Conservation (phyloP, 2,113 vertebrate species). For the Osmerus mordax region DNA sequence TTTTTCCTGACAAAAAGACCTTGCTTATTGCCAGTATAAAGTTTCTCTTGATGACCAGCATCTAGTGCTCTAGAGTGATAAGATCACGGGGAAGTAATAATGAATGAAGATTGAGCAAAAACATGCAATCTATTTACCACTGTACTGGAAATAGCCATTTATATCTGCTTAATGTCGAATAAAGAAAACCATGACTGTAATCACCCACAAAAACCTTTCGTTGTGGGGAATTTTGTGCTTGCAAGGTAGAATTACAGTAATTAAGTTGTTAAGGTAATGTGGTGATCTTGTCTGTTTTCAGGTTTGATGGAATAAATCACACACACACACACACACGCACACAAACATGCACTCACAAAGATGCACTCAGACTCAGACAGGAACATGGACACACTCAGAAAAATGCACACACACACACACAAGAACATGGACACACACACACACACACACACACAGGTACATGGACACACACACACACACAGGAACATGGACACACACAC, state of each 20-base stretch:
- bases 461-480: background rate
- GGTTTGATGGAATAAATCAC: constrained; percentile 28
- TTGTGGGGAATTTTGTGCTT: constrained; percentile 36
- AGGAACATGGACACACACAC: constrained; percentile 27
- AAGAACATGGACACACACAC: constrained; percentile 15
- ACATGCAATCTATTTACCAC: constrained; percentile 29
- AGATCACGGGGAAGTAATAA: constrained; percentile 56
- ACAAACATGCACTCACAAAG: too few relatives aligned
- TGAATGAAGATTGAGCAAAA: constrained; percentile 21
- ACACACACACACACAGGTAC: background rate
- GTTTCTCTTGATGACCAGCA: constrained; percentile 43
- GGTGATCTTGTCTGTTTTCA: constrained; percentile 5
- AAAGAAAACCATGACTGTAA: constrained; percentile 49
- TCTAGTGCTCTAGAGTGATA: constrained; percentile 39
- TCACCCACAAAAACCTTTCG: constrained; percentile 49
- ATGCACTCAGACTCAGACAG: too few relatives aligned
- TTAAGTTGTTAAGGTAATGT: constrained; percentile 34
- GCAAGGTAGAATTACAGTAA: constrained; percentile 35
- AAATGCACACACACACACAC: too few relatives aligned
- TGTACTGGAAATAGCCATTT: constrained; percentile 26
- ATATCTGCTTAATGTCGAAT: constrained; percentile 38
- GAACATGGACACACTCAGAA: constrained; percentile 19
- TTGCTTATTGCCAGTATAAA: constrained; percentile 43
- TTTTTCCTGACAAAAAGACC: constrained; percentile 58
- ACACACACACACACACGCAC: too few relatives aligned